Evolutionary conservation across 2,888 invertebrate species (phyloP).

Genomic region (Netelia inedita): DNA sequence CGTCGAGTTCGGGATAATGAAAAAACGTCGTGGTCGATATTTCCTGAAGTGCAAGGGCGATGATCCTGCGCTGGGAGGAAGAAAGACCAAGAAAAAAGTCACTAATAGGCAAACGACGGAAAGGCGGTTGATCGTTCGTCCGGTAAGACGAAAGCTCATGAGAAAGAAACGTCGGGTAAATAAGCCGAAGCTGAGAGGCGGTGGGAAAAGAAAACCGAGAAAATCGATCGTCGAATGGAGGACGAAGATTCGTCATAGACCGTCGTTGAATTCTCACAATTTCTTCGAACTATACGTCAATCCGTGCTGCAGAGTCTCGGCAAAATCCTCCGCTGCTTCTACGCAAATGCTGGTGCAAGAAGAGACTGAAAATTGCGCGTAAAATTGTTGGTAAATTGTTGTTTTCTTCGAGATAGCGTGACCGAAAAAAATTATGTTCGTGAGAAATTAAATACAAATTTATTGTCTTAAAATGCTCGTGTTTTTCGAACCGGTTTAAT

Average conservation of each 20-base stretch:
- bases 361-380: constrained; percentile 56
- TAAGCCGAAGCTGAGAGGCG: constrained; percentile 10
- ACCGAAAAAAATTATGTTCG: not conserved
- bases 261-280: constrained; percentile 64
- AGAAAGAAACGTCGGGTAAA: constrained; percentile 46
- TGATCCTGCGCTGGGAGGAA: constrained; percentile 7
- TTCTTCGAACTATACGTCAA: constrained; percentile 72
- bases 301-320: constrained; percentile 71
- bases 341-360: constrained; percentile 62
- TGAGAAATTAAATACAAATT: not conserved
- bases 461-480: not conserved
- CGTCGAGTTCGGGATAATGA: constrained; percentile 76
- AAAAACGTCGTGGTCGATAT: constrained; percentile 73
- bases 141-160: constrained; percentile 31
- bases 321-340: constrained; percentile 67
- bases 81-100: constrained; percentile 22
- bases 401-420: not conserved
- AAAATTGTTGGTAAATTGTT: not conserved
- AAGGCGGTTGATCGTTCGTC: constrained; percentile 1
- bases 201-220: constrained; percentile 33
- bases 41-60: constrained; percentile 56
- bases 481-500: not conserved
- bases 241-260: constrained; percentile 36
- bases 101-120: not conserved
- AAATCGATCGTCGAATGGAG: constrained; percentile 45